These are phyloP conservation scores for Sipunculus nudus DNA, from an alignment of 2,888 invertebrate species.

Conservation along the genomic window DNA sequence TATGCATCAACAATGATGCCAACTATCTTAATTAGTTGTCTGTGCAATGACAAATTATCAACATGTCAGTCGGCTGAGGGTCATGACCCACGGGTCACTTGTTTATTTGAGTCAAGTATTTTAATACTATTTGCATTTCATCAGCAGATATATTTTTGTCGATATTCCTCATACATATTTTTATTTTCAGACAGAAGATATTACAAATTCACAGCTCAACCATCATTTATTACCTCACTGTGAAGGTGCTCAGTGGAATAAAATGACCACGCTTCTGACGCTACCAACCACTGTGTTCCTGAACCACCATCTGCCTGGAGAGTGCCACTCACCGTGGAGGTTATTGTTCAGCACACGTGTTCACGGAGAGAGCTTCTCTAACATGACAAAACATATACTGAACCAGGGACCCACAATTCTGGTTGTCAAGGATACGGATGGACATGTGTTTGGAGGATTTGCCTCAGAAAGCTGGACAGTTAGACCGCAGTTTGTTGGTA, in stretches of 20 bases:
- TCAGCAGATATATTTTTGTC: no score
- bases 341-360: conserved; percentile 70
- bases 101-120: no score
- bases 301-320: conserved; percentile 80
- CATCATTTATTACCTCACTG: conserved; percentile 7
- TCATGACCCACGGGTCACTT: no score
- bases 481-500: conserved; percentile 80
- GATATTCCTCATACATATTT: no score
- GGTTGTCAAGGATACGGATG: conserved; percentile 79
- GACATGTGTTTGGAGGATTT: conserved; percentile 90
- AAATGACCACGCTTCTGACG: conserved; percentile 49
- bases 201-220: no score
- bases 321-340: conserved; percentile 82
- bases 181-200: no score
- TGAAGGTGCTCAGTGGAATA: conserved; percentile 44
- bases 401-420: conserved; percentile 74
- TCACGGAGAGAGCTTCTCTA: conserved; percentile 80
- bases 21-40: no score
- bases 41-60: no score
- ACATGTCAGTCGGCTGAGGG: no score
- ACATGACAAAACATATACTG: conserved; percentile 64
- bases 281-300: conserved; percentile 67
- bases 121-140: no score
- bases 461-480: conserved; percentile 79
- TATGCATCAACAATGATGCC: no score